These are phyloP conservation scores for Ichneumoninae sp. DNA, from an alignment of 2,888 invertebrate genomes.

Conservation along the genomic window DNA sequence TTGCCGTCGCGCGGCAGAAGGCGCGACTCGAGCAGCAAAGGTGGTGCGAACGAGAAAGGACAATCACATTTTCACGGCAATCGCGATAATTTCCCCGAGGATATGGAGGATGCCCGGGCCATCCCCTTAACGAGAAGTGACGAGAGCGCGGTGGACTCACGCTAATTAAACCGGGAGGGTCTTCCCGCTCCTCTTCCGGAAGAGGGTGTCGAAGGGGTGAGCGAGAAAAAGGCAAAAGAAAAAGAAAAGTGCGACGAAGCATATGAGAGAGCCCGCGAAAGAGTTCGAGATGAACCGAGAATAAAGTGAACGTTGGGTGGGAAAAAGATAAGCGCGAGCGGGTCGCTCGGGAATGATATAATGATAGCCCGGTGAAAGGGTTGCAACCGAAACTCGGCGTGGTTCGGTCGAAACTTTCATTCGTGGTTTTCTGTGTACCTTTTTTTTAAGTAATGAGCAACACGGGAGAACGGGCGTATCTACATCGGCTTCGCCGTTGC, in stretches of 20 bases:
- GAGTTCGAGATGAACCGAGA: slow-evolving; percentile 12
- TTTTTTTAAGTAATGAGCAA: slow-evolving; percentile 36
- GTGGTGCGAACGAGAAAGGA: slow-evolving; percentile 21
- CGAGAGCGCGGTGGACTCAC: slow-evolving; percentile 59
- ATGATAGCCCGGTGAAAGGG: slow-evolving; percentile 13
- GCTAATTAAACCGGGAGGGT: slow-evolving; percentile 72
- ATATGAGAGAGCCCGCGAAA: slow-evolving; percentile 15
- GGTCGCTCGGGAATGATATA: slow-evolving; percentile 23
- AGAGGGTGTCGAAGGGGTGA: slow-evolving; percentile 26
- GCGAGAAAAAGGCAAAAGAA: slow-evolving; percentile 62
- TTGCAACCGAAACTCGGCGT: not conserved
- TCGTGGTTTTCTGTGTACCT: slow-evolving; percentile 42
- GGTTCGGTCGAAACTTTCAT: slow-evolving; percentile 21
- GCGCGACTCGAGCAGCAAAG: slow-evolving; percentile 38
- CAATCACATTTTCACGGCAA: slow-evolving; percentile 71
- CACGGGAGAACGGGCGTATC: not conserved
- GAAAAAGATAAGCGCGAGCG: slow-evolving; percentile 26
- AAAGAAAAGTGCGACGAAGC: slow-evolving; percentile 51
- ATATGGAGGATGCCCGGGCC: slow-evolving; percentile 55
- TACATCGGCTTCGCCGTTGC: slow-evolving; percentile 8
- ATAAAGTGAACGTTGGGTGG: slow-evolving; percentile 22
- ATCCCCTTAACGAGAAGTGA: slow-evolving; percentile 40
- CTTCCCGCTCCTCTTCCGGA: slow-evolving; percentile 6
- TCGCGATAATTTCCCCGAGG: slow-evolving; percentile 75
- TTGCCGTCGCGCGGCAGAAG: slow-evolving; percentile 7